Base-by-base conservation (phyloP, 37 sponge, comb jelly and placozoan species). In the Cladorhizidae sp. region DNA sequence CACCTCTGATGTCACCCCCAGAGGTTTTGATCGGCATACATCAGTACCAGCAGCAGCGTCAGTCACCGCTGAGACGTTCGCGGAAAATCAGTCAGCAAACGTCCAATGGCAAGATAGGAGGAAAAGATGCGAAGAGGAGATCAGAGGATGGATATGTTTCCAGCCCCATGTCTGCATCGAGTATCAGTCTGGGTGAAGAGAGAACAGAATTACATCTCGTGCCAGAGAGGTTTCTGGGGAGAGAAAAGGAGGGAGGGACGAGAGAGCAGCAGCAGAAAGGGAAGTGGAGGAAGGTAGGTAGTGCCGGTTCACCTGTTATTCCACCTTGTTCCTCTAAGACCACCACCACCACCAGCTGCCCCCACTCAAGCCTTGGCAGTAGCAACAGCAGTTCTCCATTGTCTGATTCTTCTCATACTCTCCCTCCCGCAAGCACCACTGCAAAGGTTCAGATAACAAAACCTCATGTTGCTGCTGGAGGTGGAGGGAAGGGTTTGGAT, bases 211-310 rank as follows among this genome's bases (percentile, higher is more conserved):
- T 6, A 5, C 42, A 71, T 11, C 22, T 43, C 39, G 8, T 37
- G 7, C 2, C 33, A 45, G 49, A 41, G 9, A 71, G 41, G 6
- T 5, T 41, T 17, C 2, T 14, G 23, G 69, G 69, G 15, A 67
- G 29, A 38, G 39, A 37, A 36, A 17, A 71, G 7, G 72, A 43
- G 6, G 72, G 23, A 15, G 33, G 37, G 42, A 12, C 1, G 28
- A 23, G 31, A 18, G 32, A 55, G n/a, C 69, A 73, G 64, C 70
- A 3, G 33, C 83, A 67, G 26, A 81, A 59, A 50, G 55, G 61
- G 31, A 82, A 82, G 39, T 82, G 83, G 83, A 21, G 65, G 51
- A 82, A 82, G 45, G 74, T 82, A 12, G 83, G 83, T n/a, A 82
- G 83, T 82, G 74, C 74, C 1, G 80, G 80, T 3, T 37, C 80